Conservation (phyloP, 2,888 invertebrate genomes). For the Agrilus mali region DNA sequence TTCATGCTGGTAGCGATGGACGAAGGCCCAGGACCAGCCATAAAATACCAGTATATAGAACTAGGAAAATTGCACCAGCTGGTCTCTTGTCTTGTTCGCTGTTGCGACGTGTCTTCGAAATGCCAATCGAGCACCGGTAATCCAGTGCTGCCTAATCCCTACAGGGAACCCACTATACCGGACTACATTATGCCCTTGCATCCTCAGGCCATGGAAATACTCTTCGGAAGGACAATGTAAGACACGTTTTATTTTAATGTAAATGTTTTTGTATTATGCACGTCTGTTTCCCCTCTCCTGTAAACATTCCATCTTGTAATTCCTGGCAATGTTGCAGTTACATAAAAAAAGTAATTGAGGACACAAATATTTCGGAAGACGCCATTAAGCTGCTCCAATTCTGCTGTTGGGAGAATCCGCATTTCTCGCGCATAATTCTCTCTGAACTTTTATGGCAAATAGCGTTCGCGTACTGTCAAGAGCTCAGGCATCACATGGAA, state of each 20-base stretch:
- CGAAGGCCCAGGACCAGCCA: conserved; percentile 83
- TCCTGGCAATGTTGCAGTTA: conserved; percentile 41
- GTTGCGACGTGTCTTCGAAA: conserved; percentile 68
- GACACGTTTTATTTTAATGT: conserved; percentile 9
- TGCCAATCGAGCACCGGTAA: conserved; percentile 41
- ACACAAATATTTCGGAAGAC: conserved; percentile 85
- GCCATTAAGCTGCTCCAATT: conserved; percentile 82
- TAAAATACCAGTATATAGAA: conserved; percentile 93
- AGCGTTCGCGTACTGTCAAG: conserved; percentile 86
- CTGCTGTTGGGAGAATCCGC: conserved; percentile 94
- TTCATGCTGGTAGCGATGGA: conserved; percentile 87
- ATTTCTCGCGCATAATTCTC: conserved; percentile 79
- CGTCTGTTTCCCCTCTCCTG: neutral
- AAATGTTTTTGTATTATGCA: neutral
- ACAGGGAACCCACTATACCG: conserved; percentile 50
- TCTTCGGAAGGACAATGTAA: conserved; percentile 70
- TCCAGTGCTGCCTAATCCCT: conserved; percentile 58
- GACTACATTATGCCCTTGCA: conserved; percentile 57
- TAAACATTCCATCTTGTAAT: neutral
- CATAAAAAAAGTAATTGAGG: conserved; percentile 91
- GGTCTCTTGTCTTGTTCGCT: conserved; percentile 79
- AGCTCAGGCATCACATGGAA: conserved; percentile 85
- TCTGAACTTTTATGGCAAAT: conserved; percentile 85
- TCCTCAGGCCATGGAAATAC: conserved; percentile 63
- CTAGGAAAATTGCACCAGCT: conserved; percentile 86